Base-by-base conservation (phyloP, 2,888 invertebrate genomes). In the Athalia circularis region DNA sequence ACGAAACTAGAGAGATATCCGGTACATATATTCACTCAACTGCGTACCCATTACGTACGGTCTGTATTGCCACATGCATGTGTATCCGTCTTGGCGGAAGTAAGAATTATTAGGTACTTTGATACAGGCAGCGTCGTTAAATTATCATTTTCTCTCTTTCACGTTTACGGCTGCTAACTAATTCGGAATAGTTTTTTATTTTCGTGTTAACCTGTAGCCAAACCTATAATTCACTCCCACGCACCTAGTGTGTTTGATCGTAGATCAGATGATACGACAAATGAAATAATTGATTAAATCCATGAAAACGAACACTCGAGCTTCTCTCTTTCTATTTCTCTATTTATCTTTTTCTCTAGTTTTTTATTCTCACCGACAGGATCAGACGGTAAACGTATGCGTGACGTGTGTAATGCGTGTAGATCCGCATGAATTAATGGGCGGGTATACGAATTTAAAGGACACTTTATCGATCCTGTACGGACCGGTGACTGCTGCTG, bases 401-500 rank as follows among this genome's bases (percentile, higher is more conserved):
- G 29, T 29, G 29, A 29, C 2, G 29, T 29, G 29, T 29, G 29
- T 29, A 29, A 29, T 29, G 2, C 29, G 29, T 29, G 29, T 29
- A 29, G 29, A 29, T 29, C 29, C 29, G 29, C 29, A 29, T 29
- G 29, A 29, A 29, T 54, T n/a, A 62, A 54, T 11, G n/a, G n/a
- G n/a, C 54, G 13, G 13, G 62, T n/a, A 62, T 15, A 15, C 3
- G 15, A n/a, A 15, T 62, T 62, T n/a, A 7, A 62, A 62, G 13
- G 7, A 4, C 62, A 15, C n/a, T 29, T 29, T 29, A 29, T 29
- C 29, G 29, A 29, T 29, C 48, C n/a, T 50, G 9, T 15, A 64
- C 62, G 62, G 62, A 75, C 62, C 62, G 57, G 5, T 68, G 65
- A 11, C 47, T 11, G 47, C 65, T 65, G 65, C 47, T 15, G 68